phyloP scores from a whole-genome alignment of 2,797 vertebrate genomes.

The Streptopelia turtur region DNA sequence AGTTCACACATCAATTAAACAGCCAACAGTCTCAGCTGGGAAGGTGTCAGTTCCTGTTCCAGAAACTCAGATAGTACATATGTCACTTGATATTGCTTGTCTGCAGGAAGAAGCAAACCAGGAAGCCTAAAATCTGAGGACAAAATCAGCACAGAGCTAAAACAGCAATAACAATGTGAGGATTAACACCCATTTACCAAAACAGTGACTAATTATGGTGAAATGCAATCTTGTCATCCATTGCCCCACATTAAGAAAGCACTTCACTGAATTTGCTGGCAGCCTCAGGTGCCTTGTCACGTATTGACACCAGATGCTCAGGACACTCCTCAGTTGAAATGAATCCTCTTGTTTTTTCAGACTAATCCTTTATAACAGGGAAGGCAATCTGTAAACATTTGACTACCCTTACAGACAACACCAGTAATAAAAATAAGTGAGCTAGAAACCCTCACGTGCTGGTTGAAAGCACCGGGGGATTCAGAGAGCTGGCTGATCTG shows the following conservation, averaged over 20 bases:
- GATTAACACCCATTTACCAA: neutral
- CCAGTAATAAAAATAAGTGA: neutral
- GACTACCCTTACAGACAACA: neutral
- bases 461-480: neutral
- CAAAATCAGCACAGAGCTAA: neutral
- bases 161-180: neutral
- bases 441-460: neutral
- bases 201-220: neutral
- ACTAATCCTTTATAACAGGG: neutral
- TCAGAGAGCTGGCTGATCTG: neutral
- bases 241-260: neutral
- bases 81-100: neutral
- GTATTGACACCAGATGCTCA: neutral
- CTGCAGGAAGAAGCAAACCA: neutral
- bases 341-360: neutral
- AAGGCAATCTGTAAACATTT: neutral
- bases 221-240: neutral
- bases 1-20: neutral
- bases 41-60: neutral
- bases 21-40: neutral
- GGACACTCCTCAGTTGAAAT: neutral
- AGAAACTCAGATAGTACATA: neutral
- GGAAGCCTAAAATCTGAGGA: neutral
- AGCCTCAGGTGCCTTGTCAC: neutral
- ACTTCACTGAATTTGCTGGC: neutral